These are phyloP conservation scores for Tipula lateralis DNA, from an alignment of 2,888 invertebrate genomes.

Conservation along the genomic window DNA sequence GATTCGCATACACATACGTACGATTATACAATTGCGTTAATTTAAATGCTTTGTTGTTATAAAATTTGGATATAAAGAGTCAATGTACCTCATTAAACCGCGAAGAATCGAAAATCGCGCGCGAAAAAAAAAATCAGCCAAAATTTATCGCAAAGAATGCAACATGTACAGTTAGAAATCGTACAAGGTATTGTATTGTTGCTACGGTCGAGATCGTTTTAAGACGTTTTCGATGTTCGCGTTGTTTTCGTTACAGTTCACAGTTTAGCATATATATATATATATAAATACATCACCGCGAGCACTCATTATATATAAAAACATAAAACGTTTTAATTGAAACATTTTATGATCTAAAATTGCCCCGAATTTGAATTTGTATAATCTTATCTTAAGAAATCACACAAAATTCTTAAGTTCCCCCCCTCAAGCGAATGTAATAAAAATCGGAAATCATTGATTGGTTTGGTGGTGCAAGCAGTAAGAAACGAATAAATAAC, in stretches of 20 bases:
- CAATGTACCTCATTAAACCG: not conserved
- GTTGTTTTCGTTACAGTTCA: not conserved
- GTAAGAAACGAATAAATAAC: not conserved
- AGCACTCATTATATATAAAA: not conserved
- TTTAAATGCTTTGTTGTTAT: not conserved
- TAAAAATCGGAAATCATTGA: not conserved
- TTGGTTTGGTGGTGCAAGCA: not conserved
- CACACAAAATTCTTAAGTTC: not conserved
- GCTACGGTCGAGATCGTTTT: too few relatives aligned
- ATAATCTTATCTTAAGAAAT: too few relatives aligned
- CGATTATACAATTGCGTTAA: not conserved
- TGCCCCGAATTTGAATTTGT: not conserved
- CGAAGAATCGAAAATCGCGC: not conserved
- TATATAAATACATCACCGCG: not conserved
- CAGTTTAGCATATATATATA: not conserved
- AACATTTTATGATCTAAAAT: too few relatives aligned
- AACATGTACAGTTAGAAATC: not conserved
- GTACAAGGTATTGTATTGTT: not conserved
- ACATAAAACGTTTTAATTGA: too few relatives aligned
- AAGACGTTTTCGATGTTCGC: not conserved
- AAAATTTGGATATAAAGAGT: not conserved
- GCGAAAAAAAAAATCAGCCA: not conserved
- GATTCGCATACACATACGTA: not conserved
- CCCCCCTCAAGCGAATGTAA: too few relatives aligned
- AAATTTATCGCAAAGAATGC: slow-evolving; percentile 8